phyloP scores from a whole-genome alignment of 2,797 vertebrate genomes.

The Melanotaenia pygmaea region DNA sequence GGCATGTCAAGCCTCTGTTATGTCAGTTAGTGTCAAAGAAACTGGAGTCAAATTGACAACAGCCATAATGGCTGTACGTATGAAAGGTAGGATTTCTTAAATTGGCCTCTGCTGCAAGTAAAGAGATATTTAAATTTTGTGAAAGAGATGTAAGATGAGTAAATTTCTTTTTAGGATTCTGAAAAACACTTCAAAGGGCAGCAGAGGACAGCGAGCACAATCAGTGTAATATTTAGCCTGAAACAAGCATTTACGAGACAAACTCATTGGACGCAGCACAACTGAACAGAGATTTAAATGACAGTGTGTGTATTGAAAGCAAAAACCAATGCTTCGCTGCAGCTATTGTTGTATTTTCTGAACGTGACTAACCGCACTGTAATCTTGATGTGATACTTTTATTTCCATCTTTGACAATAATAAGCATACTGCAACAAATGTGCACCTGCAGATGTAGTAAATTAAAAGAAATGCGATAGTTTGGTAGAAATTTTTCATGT shows the following conservation, averaged over 20 bases:
- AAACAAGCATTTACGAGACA: constrained; percentile 42
- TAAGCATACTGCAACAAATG: constrained; percentile 31
- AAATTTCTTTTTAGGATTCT: constrained; percentile 25
- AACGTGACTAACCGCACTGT: constrained; percentile 40
- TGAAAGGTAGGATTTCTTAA: constrained; percentile 35
- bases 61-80: constrained; percentile 15
- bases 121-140: constrained; percentile 14
- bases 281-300: constrained; percentile 52
- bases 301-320: constrained; percentile 43
- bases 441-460: constrained; percentile 26
- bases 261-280: constrained; percentile 45
- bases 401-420: constrained; percentile 37
- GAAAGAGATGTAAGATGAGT: constrained; percentile 17
- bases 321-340: constrained; percentile 33
- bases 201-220: constrained; percentile 17
- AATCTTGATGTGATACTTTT: constrained; percentile 42
- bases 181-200: constrained; percentile 31
- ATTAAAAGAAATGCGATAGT: constrained; percentile 23
- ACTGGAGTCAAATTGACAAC: constrained; percentile 23
- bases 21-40: constrained; percentile 44
- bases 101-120: constrained; percentile 36
- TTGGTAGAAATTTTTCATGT: constrained; percentile 6
- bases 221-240: constrained; percentile 9
- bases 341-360: constrained; percentile 32
- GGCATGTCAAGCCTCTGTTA: constrained; percentile 36